Percentiles rank a stretch among this genome's conserved stretches.
Evolutionary conservation across 2,797 vertebrate species (phyloP).

Genomic region (Parambassis ranga): DNA sequence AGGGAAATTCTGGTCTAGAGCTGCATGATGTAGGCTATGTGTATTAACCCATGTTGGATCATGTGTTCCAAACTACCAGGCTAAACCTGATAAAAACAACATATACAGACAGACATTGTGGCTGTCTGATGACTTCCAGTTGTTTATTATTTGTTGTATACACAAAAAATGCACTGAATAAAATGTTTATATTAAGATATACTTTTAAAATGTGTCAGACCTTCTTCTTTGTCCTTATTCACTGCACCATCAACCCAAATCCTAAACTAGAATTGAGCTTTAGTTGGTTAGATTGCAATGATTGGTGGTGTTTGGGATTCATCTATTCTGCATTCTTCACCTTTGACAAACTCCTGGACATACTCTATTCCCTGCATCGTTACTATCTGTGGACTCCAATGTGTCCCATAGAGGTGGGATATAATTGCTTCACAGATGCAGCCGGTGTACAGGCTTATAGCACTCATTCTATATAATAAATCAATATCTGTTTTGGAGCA

Average conservation of each 20-base stretch:
- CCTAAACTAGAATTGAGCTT: neutral
- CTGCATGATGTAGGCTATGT: conserved; percentile 99
- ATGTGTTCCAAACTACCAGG: conserved; percentile 91
- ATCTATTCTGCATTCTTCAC: neutral
- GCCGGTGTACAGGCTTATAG: neutral
- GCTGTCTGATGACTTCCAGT: conserved; percentile 88
- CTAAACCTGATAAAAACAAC: conserved; percentile 81
- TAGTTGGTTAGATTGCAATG: neutral
- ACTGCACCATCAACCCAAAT: neutral
- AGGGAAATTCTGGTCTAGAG: conserved; percentile 91
- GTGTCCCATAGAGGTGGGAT: neutral
- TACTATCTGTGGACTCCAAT: conserved; percentile 6
- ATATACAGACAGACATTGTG: conserved; percentile 80
- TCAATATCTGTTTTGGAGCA: conserved; percentile 31
- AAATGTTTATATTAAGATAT: conserved; percentile 97
- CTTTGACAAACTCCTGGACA: conserved; percentile 11
- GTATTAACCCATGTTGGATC: conserved; percentile 94
- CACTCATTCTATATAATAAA: conserved; percentile 39
- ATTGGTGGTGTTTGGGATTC: neutral
- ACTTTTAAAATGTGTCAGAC: conserved; percentile 86
- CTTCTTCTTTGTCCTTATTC: conserved; percentile 49
- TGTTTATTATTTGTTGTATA: conserved; percentile 99
- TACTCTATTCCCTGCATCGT: neutral
- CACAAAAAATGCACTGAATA: conserved; percentile 98
- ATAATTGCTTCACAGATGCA: conserved; percentile 42